A percentile compares a stretch with the other conserved stretches of the same genome.
Evolutionary conservation across 2,113 vertebrate genomes (phyloP).

Genomic region (Tetrao urogallus): DNA sequence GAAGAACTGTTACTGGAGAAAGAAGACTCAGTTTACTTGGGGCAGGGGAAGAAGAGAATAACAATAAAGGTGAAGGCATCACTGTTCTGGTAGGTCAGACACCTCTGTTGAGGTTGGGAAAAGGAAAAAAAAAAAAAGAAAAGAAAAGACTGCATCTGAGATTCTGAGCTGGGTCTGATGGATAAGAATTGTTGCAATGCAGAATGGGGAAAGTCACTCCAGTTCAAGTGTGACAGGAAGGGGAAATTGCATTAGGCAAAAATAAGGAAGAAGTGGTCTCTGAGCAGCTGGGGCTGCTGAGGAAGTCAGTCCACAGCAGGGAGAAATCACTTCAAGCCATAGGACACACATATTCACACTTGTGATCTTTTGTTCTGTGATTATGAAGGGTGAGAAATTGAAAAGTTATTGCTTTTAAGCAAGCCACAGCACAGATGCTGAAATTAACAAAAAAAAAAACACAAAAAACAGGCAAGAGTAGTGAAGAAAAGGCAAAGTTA

Average conservation of each 20-base stretch:
- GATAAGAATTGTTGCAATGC: background rate
- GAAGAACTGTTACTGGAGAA: background rate
- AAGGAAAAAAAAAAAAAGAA: background rate
- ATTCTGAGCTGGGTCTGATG: background rate
- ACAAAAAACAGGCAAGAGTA: background rate
- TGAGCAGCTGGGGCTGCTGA: constrained; percentile 50
- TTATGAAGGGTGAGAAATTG: background rate
- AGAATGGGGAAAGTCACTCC: constrained; percentile 20
- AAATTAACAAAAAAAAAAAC: background rate
- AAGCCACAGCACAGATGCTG: background rate
- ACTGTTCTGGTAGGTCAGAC: background rate
- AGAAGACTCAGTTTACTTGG: background rate
- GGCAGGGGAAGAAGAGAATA: background rate
- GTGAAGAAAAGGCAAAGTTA: background rate
- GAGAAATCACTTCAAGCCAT: constrained; percentile 10
- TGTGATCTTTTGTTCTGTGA: background rate
- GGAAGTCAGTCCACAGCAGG: constrained; percentile 27
- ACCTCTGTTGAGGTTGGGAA: background rate
- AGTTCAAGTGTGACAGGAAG: constrained; percentile 53
- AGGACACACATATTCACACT: background rate
- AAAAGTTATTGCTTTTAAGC: background rate
- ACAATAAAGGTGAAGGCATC: background rate
- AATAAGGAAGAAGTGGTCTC: constrained; percentile 47
- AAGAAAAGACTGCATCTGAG: background rate
- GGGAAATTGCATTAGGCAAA: constrained; percentile 41